These are phyloP conservation scores for Barnardius zonarius DNA, from an alignment of 2,113 vertebrate genomes.

Conservation along the genomic window DNA sequence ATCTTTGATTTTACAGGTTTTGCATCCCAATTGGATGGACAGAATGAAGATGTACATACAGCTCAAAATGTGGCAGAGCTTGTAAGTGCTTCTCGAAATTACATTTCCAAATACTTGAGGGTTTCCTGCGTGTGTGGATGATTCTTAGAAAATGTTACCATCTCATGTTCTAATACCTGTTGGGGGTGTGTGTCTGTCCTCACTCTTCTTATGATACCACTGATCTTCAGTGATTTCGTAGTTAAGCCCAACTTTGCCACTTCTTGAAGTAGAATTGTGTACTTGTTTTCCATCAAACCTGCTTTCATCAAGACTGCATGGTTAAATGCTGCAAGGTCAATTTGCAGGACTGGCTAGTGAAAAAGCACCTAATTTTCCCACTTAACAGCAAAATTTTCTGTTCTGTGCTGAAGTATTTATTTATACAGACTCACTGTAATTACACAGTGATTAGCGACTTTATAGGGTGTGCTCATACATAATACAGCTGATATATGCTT, in stretches of 20 bases:
- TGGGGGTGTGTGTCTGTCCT: not conserved
- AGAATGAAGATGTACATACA: not conserved
- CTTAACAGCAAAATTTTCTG: not conserved
- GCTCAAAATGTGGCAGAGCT: not conserved
- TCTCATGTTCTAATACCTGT: not conserved
- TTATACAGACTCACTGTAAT: not conserved
- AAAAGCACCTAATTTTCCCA: not conserved
- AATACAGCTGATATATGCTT: not conserved
- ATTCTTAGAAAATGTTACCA: not conserved
- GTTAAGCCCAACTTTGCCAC: not conserved
- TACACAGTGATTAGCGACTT: not conserved
- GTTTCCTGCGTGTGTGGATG: not conserved
- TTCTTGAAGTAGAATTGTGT: not conserved
- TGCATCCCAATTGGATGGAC: not conserved
- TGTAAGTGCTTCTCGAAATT: not conserved
- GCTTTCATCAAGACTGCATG: not conserved
- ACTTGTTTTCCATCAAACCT: not conserved
- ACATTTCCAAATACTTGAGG: not conserved
- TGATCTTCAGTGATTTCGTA: not conserved
- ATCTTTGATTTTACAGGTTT: not conserved
- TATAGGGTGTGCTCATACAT: not conserved
- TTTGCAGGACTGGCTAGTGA: not conserved
- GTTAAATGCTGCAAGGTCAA: not conserved
- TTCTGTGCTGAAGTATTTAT: not conserved
- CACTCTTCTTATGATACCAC: not conserved